Evolutionary conservation across 2,888 invertebrate species (phyloP), one percentile per base, ranked within the genome.

Genomic region (Amiota communis): DNA sequence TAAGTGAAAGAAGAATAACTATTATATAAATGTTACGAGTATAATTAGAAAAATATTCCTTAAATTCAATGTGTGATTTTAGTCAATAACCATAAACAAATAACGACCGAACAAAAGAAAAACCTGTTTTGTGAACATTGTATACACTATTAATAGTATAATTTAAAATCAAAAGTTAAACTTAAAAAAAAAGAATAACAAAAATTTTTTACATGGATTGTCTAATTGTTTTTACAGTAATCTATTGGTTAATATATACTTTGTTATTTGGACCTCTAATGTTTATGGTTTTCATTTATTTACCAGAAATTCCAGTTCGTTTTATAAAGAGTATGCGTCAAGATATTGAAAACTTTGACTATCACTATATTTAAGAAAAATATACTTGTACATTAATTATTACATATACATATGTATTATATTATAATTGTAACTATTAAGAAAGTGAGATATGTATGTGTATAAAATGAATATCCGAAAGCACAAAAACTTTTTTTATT

Each of bases 271-370:
- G 94, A 79, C 94, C 94, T 56, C 90, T 94, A 81, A 91, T 94
- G 82, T 92, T 93, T 86, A 91, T 93, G 78, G 77, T 88, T 76
- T 87, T 86, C 80, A 90, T 94, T 75, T 93, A 93, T 86, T 89
- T 94, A 79, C 94, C 94, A 72, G 93, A 94, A 86, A 89, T 94
- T 84, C 94, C 94, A 74, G 91, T 94, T 80, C 89, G 94, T 82
- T 90, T 94, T 81, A 89, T 94, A 72, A 91, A 93, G 79, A 59
- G 59, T 20, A 59, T 59, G 15, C 59, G 59, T 10, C 59, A 59
- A 59, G 59, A 59, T 11, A 59, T 59, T 59, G n/a, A n/a, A 59
- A 36, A 36, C 36, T 36, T 36, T 36, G 36, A 36, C 2, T 36
- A 36, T 36, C 36, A 36, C 23, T 36, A 36, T 6, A 36, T 36